A percentile compares a stretch with the other conserved stretches of the same genome.
Conservation (phyloP, 2,113 vertebrate genomes). For the Sterrhoptilus dennistouni region DNA sequence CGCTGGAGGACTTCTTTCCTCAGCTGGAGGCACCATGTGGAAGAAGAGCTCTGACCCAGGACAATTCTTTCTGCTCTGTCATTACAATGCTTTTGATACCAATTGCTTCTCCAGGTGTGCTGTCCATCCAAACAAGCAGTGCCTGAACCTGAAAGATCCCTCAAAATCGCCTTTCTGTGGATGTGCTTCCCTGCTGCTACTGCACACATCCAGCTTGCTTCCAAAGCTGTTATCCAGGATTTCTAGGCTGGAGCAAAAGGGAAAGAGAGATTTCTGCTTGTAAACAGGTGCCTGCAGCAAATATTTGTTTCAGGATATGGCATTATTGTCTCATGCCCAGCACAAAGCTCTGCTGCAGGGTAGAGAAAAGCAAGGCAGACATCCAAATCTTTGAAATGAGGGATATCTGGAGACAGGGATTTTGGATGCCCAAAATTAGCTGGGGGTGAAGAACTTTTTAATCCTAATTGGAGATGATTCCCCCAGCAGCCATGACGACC, state of each 20-base stretch:
- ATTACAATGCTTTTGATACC: neutral
- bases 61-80: neutral
- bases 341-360: neutral
- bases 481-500: neutral
- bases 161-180: neutral
- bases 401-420: neutral
- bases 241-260: neutral
- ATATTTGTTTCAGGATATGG: rapidly evolving
- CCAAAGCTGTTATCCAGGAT: neutral
- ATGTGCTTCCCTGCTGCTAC: neutral
- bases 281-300: neutral
- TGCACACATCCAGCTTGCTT: neutral
- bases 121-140: neutral
- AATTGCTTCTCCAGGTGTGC: neutral
- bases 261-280: neutral
- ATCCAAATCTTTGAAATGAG: neutral
- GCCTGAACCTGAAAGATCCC: neutral
- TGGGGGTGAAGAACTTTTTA: neutral
- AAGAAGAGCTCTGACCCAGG: neutral
- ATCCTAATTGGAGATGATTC: neutral
- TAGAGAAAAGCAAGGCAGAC: neutral
- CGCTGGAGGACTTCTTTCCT: neutral
- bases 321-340: neutral
- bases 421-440: neutral
- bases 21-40: rapidly evolving